Base-by-base conservation (phyloP, 2,888 invertebrate species). In the Lepidocyrtinus sp. region DNA sequence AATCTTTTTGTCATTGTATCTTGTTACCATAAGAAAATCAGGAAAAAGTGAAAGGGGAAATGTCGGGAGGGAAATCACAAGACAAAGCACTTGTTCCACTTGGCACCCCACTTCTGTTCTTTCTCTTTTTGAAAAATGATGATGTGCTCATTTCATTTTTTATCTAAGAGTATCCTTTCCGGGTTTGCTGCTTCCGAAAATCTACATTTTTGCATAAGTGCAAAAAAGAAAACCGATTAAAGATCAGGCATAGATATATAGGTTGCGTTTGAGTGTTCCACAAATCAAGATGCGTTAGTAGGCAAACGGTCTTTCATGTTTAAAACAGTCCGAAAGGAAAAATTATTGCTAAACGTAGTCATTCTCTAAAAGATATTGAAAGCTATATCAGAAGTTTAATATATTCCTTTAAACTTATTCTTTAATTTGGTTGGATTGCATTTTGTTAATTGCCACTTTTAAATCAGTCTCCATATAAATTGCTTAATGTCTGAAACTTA, bases 131-230 rank as follows among this genome's bases (percentile, higher is more conserved):
- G 36, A 36, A 67, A 27, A 45, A 59, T 46, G 55, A 19, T 22
- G 62, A 17, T 68, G 45, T 63, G 62, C 62, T 65, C 68, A 36
- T 69, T 74, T 79, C 65, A 50, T 70, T 63, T 63, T 73, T 77
- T 22, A n/a, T n/a, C n/a, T n/a, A n/a, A n/a, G n/a, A 27, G 24
- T 59, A 68, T 25, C 64, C 27, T 61, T 71, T 65, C 24, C 17
- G 5, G 5, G 69, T 71, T 61, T 76, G 65, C 71, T 71, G 15
- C 65, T 65, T 24, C 71, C 70, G 27, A 76, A 76, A 76, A 36
- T 36, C 71, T 76, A 76, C 71, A 71, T 76, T 76, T 76, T 71
- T 78, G 73, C 73, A 72, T 72, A 73, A 73, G 68, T 78, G 69
- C 69, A 79, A 68, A 74, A 69, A 67, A 79, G 59, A n/a, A n/a